Conservation (phyloP, 2,113 vertebrate genomes). For the Coryphaenoides rupestris region DNA sequence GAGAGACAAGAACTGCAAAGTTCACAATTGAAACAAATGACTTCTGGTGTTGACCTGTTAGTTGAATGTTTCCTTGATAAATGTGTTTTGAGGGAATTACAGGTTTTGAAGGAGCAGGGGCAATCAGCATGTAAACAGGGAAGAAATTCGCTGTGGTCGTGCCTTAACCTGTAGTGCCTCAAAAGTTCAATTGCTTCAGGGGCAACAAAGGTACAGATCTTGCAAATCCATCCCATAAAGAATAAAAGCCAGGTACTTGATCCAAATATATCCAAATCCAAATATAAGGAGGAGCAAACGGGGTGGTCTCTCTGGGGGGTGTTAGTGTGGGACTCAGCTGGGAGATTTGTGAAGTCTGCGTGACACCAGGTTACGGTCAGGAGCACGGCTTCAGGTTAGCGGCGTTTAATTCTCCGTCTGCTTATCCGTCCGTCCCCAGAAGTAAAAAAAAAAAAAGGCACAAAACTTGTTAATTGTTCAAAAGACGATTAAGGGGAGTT, state of each 20-base stretch:
- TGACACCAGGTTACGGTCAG: background rate
- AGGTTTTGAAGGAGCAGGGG: constrained; percentile 28
- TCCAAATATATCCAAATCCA: background rate
- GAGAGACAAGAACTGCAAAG: constrained; percentile 14
- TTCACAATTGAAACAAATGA: constrained; percentile 12
- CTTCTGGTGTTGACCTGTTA: constrained; percentile 2
- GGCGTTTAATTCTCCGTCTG: too few relatives aligned
- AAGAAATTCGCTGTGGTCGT: constrained; percentile 16
- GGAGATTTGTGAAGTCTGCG: background rate
- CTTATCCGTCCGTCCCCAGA: background rate
- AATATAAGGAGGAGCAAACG: too few relatives aligned
- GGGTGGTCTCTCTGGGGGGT: too few relatives aligned
- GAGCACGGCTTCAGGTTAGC: background rate
- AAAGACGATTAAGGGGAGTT: too few relatives aligned
- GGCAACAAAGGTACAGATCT: constrained; percentile 20
- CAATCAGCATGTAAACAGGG: constrained; percentile 19
- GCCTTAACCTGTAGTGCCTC: constrained; percentile 26
- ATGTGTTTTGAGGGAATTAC: constrained; percentile 14
- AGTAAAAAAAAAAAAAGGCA: background rate
- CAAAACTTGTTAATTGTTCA: background rate
- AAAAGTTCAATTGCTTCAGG: constrained; percentile 14
- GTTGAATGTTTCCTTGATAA: constrained; percentile 14
- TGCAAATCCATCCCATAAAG: constrained; percentile 23
- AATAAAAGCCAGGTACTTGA: background rate
- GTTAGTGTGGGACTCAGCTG: too few relatives aligned